Evolutionary conservation across 2,888 invertebrate genomes (phyloP).

Genomic region (Ornithoptera priamus): DNA sequence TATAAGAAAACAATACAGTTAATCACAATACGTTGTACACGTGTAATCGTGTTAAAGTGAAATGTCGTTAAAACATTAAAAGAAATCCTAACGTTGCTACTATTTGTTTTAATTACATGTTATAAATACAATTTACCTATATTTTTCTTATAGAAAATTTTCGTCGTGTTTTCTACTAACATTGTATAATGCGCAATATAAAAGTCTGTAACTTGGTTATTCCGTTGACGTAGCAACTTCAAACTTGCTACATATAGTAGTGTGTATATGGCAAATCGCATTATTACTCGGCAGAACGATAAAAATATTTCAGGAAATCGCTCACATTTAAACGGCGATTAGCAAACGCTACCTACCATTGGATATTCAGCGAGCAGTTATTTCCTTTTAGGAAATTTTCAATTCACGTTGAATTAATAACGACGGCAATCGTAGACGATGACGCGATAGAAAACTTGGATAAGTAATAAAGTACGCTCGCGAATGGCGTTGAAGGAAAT

Average conservation of each 20-base stretch:
- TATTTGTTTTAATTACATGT: too few species aligned
- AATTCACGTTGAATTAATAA: conserved; percentile 44
- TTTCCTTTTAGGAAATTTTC: conserved; percentile 36
- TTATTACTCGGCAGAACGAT: neutral
- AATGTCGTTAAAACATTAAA: neutral
- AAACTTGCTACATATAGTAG: neutral
- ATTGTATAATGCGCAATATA: neutral
- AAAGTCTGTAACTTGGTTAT: neutral
- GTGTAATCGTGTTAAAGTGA: neutral
- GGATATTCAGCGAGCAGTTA: conserved; percentile 33
- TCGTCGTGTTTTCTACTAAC: too few species aligned
- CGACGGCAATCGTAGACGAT: conserved; percentile 42
- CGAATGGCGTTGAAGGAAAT: conserved; percentile 25
- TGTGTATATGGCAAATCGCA: neutral
- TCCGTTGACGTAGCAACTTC: neutral
- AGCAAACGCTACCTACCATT: conserved; percentile 31
- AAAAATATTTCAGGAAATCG: conserved; percentile 19
- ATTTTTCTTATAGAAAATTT: neutral
- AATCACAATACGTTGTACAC: neutral
- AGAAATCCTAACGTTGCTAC: too few species aligned
- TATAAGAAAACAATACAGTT: neutral
- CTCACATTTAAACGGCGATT: conserved; percentile 28
- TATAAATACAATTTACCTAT: too few species aligned
- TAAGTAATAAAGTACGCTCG: conserved; percentile 33
- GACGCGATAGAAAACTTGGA: conserved; percentile 43